phyloP scores from a whole-genome alignment of 2,888 invertebrate genomes.

The Ophion obscuratus region DNA sequence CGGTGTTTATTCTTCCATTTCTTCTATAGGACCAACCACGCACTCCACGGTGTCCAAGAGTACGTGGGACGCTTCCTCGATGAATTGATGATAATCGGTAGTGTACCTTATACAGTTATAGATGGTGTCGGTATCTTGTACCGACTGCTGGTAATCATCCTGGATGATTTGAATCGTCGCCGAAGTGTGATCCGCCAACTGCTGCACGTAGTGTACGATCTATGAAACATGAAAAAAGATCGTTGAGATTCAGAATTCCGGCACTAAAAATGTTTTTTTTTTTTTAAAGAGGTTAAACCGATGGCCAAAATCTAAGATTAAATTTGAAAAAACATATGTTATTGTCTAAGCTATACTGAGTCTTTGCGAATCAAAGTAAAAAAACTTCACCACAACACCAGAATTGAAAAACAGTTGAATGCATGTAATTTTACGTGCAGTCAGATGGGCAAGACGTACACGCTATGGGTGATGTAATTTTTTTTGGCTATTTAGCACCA shows the following conservation, averaged over 20 bases:
- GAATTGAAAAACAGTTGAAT: too few relatives aligned
- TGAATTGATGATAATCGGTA: background rate
- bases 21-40: background rate
- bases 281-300: too few relatives aligned
- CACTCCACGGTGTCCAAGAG: background rate
- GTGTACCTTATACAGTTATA: background rate
- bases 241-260: background rate
- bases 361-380: too few relatives aligned
- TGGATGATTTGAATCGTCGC: background rate
- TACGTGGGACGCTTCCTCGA: background rate
- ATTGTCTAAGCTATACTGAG: too few relatives aligned
- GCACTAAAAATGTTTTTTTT: too few relatives aligned
- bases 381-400: too few relatives aligned
- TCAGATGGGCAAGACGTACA: too few relatives aligned
- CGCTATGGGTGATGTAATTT: too few relatives aligned
- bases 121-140: background rate
- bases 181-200: background rate
- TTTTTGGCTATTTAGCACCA: too few relatives aligned
- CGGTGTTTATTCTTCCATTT: background rate
- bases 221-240: background rate
- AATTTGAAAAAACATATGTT: too few relatives aligned
- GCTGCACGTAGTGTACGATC: background rate
- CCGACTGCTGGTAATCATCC: background rate
- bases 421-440: too few relatives aligned
- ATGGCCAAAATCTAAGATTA: too few relatives aligned